Base-by-base conservation (phyloP, 2,113 vertebrate genomes). In the Pachycephala philippinensis region DNA sequence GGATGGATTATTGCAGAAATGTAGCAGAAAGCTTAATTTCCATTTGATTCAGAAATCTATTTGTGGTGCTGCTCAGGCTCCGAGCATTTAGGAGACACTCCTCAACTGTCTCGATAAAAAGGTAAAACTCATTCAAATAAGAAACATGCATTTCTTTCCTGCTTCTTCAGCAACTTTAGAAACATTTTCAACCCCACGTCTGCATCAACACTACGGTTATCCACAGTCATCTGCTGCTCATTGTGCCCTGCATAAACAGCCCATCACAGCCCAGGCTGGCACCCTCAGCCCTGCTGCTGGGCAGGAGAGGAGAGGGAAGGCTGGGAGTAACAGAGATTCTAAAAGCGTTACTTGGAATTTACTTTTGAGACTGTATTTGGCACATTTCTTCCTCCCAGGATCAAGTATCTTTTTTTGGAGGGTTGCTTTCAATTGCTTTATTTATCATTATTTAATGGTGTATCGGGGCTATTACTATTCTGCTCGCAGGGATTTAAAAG, bases 101-200 rank as follows among this genome's bases (percentile, higher is more conserved):
- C 75, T 95, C 87, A 71, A 31, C 79, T 59, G 5, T 23, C 94
- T 35, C 28, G 53, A 91, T 88, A 87, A 94, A 97, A 97, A 96
- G 78, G 90, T 86, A 92, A 95, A 97, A 80, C 42, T 84, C 84
- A 65, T 95, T 96, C 92, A 77, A 95, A 97, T 57, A 86, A 84
- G 61, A 87, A 63, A 78, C 81, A 76, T 21, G 45, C 28, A 6
- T 72, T 95, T 90, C 70, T 22, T 61, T 96, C 93, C 93, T 97
- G 96, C 95, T 93, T 91, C 90, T 92, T 98, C 97, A 97, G 97
- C 94, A 97, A 68, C 52, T 82, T 80, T 8, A 42, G 40, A 79
- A 94, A 40, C 82, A 52, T 87, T 96, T 95, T 35, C 89, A 95
- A 28, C 19, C 27, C 65, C 45, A 10, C 7, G 27, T 59, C 52